Percentiles rank a stretch among this genome's conserved stretches.
Conservation (phyloP, 2,888 invertebrate genomes). For the Polyommatus icarus region DNA sequence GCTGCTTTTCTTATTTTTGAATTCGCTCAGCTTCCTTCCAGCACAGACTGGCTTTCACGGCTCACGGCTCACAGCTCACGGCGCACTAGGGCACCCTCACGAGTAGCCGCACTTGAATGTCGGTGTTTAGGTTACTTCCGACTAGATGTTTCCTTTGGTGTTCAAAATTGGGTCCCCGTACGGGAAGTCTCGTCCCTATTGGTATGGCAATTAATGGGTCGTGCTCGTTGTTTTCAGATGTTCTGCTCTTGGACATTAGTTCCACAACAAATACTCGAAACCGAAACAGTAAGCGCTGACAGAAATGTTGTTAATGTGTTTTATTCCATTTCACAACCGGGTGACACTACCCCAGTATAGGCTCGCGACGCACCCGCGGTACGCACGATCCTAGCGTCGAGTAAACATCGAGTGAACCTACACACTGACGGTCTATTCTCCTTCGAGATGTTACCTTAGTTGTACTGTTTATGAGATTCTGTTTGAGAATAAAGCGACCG, state of each 20-base stretch:
- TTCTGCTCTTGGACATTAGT: constrained; percentile 78
- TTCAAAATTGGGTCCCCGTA: constrained; percentile 3
- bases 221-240: constrained; percentile 79
- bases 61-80: constrained; percentile 41
- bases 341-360: constrained; percentile 58
- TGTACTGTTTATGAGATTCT: constrained; percentile 57
- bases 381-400: constrained; percentile 48
- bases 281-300: constrained; percentile 78
- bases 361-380: constrained; percentile 57
- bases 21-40: constrained; percentile 58
- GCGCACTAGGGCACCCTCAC: constrained; percentile 27
- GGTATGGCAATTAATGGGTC: constrained; percentile 66
- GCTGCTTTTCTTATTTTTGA: constrained; percentile 64
- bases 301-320: constrained; percentile 75
- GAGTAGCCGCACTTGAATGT: constrained; percentile 29
- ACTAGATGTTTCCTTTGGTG: constrained; percentile 29
- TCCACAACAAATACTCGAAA: constrained; percentile 72
- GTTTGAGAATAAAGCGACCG: constrained; percentile 74
- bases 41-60: constrained; percentile 40
- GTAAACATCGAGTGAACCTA: constrained; percentile 48
- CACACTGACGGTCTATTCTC: constrained; percentile 54
- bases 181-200: constrained; percentile 9
- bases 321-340: constrained; percentile 71
- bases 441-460: constrained; percentile 63
- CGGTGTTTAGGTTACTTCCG: constrained; percentile 27